Evolutionary conservation across 2,888 invertebrate genomes (phyloP).

Genomic region (Margaritifera margaritifera): DNA sequence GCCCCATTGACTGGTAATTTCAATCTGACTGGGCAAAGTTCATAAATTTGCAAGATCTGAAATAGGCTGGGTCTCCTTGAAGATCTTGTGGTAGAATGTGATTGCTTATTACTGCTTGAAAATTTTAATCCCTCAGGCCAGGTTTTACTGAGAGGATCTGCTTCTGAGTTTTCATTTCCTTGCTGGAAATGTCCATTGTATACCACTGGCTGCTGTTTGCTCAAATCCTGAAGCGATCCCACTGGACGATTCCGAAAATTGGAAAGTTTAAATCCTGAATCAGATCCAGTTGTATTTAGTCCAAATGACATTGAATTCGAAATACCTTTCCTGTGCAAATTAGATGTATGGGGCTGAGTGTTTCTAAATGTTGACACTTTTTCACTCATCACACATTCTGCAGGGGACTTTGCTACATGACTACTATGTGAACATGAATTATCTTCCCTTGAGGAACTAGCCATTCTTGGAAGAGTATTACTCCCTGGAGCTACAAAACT

Average conservation of each 20-base stretch:
- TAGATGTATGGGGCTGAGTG: not conserved
- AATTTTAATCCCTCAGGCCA: not conserved
- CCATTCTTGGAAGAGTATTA: too few relatives aligned
- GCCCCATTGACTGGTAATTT: slow-evolving; percentile 36
- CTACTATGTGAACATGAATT: too few relatives aligned
- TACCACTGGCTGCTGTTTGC: too few relatives aligned
- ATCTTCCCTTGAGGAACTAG: too few relatives aligned
- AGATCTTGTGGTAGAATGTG: not conserved
- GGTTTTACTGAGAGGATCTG: slow-evolving; percentile 40
- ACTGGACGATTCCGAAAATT: slow-evolving; percentile 35
- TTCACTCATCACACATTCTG: too few relatives aligned
- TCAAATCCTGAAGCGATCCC: slow-evolving; percentile 35
- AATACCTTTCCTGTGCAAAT: slow-evolving; percentile 22
- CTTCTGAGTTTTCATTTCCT: slow-evolving; percentile 19
- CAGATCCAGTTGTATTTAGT: slow-evolving; percentile 25
- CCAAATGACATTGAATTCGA: slow-evolving; percentile 41
- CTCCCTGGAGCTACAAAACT: too few relatives aligned
- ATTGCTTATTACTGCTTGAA: not conserved
- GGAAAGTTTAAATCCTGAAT: slow-evolving; percentile 15
- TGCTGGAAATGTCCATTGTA: too few relatives aligned
- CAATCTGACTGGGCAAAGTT: slow-evolving; percentile 46
- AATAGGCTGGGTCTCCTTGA: slow-evolving; percentile 47
- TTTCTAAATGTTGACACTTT: too few relatives aligned
- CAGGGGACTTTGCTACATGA: too few relatives aligned
- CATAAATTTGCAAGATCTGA: slow-evolving; percentile 56